phyloP scores from a whole-genome alignment of 1,140 invertebrate genomes.

The Musca domestica region DNA sequence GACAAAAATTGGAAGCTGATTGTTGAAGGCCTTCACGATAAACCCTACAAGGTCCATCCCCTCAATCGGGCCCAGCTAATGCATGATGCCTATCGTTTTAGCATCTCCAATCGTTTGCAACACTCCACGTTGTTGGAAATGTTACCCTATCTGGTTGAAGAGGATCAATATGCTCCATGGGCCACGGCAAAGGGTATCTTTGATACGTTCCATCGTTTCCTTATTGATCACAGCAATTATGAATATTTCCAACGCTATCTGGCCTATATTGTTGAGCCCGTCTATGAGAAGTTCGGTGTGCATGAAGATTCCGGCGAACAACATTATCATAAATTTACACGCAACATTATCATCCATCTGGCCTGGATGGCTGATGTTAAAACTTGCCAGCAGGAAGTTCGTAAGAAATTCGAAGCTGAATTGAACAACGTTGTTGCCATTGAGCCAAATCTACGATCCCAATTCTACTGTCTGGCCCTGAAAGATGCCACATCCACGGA shows the following conservation, averaged over 20 bases:
- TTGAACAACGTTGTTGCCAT: constrained; percentile 52
- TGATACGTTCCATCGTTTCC: constrained; percentile 44
- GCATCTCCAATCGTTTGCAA: constrained; percentile 58
- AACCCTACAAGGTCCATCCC: constrained; percentile 60
- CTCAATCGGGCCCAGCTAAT: constrained; percentile 75
- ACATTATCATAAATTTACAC: constrained; percentile 47
- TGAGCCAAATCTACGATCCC: constrained; percentile 42
- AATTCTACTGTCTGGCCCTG: constrained; percentile 68
- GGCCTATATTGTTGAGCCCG: constrained; percentile 42
- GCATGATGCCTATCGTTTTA: constrained; percentile 71
- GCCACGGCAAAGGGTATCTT: constrained; percentile 54
- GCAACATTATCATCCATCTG: constrained; percentile 53
- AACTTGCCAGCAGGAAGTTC: constrained; percentile 55
- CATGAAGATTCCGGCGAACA: constrained; percentile 49
- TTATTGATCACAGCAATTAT: constrained; percentile 37
- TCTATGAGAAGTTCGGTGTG: constrained; percentile 48
- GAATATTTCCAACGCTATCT: constrained; percentile 37
- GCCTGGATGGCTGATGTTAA: constrained; percentile 56
- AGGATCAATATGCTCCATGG: constrained; percentile 65
- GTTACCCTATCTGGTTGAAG: constrained; percentile 59
- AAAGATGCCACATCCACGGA: constrained; percentile 59
- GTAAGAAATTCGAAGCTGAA: constrained; percentile 39
- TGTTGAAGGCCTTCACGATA: constrained; percentile 51
- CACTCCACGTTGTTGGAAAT: constrained; percentile 55
- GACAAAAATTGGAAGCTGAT: constrained; percentile 59